Base-by-base conservation (phyloP, 2,113 vertebrate genomes). In the Anhinga anhinga region DNA sequence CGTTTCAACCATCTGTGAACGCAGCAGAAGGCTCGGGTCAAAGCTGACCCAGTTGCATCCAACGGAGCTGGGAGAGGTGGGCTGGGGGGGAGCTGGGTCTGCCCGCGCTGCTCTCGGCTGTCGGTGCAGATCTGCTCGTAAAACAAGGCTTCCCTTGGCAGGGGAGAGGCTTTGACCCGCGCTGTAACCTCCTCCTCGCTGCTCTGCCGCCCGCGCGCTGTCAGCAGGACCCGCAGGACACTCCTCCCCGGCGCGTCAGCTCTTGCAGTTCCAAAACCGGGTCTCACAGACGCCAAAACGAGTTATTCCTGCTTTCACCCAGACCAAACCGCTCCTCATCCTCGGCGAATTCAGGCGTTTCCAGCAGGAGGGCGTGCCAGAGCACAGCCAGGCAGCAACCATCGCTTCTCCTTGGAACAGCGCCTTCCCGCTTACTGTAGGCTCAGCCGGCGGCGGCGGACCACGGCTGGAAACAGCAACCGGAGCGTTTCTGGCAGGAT, bases 391-490 rank as follows among this genome's bases (percentile, higher is more conserved):
- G 15, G 2, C 22, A 5, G 9, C 16, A 15, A 5, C 50, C 50
- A 6, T 8, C 18, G 7, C 25, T 13, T 11, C 69, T 42, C 11
- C 42, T 16, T 13, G 11, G 9, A 9, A 26, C 11, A 1, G 22
- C n/a, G 4, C 20, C 34, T 58, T 5, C 21, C 66, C 8, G 1
- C 6, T 10, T 2, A 2, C 8, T 2, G 0, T 9, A 10, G 40
- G 52, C 71, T 44, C 53, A 10, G 38, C 70, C 69, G 8, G 69
- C 15, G 15, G 74, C 27, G 4, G 27, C 5, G 21, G 44, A 52
- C 27, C 36, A 2, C 2, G 16, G 26, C 40, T 15, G 61, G 42
- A 3, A 40, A 18, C 1, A 1, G 61, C 14, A 2, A 7, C 2
- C 5, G 0, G 22, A 20, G 4, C 3, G 5, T 5, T 47, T 4